A percentile compares a stretch with the other conserved stretches of the same genome.
Conservation (phyloP, 2,797 vertebrate species). For the Melopsittacus undulatus region DNA sequence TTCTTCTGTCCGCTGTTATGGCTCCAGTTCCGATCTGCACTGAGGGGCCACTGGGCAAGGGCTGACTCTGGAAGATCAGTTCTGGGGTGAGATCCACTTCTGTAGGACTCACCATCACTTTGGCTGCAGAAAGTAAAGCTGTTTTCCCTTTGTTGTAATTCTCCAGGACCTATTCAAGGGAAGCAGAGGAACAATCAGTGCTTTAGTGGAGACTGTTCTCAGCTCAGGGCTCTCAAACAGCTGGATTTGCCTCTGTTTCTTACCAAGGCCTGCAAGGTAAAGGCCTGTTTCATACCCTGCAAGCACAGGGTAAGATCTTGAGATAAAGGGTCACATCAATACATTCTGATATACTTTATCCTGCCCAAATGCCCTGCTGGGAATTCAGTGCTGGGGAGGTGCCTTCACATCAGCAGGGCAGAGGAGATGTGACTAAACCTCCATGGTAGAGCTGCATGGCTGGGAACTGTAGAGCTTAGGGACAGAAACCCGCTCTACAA, state of each 20-base stretch:
- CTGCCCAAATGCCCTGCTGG: background rate
- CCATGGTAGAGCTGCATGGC: background rate
- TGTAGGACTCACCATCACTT: slow-evolving; percentile 99
- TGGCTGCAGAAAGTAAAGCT: slow-evolving; percentile 94
- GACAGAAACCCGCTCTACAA: background rate
- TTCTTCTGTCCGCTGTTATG: slow-evolving; percentile 81
- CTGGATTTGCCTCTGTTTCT: background rate
- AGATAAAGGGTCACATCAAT: background rate
- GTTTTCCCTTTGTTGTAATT: slow-evolving; percentile 99
- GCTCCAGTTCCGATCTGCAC: slow-evolving; percentile 69
- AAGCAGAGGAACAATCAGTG: background rate
- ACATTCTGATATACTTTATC: background rate
- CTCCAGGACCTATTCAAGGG: slow-evolving; percentile 89
- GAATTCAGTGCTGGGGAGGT: background rate
- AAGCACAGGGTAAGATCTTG: background rate
- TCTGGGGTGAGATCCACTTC: slow-evolving; percentile 98
- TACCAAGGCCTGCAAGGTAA: background rate
- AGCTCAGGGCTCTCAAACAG: background rate
- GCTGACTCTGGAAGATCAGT: slow-evolving; percentile 88
- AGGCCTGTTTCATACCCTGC: background rate
- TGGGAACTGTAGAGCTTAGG: background rate
- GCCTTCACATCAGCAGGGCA: background rate
- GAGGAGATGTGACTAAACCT: background rate
- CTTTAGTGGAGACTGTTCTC: background rate
- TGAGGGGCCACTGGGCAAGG: slow-evolving; percentile 78